Conservation (phyloP, 2,113 vertebrate genomes). For the Zosterops japonicus region DNA sequence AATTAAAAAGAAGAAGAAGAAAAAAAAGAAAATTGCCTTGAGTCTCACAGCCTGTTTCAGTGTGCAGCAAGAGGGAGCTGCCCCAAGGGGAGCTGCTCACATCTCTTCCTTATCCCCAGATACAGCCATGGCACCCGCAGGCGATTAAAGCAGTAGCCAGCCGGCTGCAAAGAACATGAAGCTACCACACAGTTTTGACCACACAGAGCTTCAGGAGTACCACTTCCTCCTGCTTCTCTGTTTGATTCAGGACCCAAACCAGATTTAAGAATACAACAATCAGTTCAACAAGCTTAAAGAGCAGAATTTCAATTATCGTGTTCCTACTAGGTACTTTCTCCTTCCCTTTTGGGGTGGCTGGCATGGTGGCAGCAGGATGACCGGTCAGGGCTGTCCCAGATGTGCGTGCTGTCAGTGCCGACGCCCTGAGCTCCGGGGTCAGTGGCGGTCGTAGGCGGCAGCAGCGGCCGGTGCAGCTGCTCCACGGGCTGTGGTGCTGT, state of each 20-base stretch:
- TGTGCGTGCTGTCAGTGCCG: not conserved
- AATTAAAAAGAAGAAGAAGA: not conserved
- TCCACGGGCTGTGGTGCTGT: conserved; percentile 90
- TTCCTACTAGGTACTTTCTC: not conserved
- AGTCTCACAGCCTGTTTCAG: conserved; percentile 52
- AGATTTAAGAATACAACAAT: conserved; percentile 11
- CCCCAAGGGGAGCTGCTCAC: not conserved
- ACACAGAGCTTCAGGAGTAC: not conserved
- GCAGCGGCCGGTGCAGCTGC: conserved; percentile 84
- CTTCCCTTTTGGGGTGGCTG: not conserved
- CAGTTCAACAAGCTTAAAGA: conserved; percentile 17
- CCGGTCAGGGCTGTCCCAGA: not conserved
- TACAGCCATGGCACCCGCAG: conserved; percentile 40
- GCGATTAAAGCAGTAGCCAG: conserved; percentile 20
- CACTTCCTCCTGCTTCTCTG: not conserved
- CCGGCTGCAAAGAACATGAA: not conserved
- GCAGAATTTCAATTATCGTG: not conserved
- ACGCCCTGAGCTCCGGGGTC: conserved; percentile 65
- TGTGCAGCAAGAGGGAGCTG: conserved; percentile 52
- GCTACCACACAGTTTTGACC: not conserved
- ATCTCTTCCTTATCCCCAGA: conserved; percentile 51
- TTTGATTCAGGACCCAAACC: not conserved
- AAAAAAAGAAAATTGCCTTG: not conserved
- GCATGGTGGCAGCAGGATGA: not conserved
- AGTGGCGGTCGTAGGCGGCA: conserved; percentile 93